These are phyloP conservation scores for Drosophila atripex DNA, from an alignment of 2,888 invertebrate genomes.

Conservation along the genomic window DNA sequence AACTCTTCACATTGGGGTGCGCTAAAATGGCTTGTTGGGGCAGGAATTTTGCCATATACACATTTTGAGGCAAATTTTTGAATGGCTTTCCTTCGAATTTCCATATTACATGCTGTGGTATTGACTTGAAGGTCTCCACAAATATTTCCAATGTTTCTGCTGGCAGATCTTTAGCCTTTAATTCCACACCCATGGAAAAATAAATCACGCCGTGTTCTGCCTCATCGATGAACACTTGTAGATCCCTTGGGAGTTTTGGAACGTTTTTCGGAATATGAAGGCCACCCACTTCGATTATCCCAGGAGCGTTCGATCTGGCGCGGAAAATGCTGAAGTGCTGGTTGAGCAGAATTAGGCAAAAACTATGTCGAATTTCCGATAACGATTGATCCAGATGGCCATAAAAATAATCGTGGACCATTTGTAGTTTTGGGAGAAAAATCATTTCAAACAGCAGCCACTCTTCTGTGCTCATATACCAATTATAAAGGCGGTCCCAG, in stretches of 20 bases:
- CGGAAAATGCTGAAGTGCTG: slow-evolving; percentile 77
- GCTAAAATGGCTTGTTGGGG: slow-evolving; percentile 84
- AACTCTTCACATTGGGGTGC: slow-evolving; percentile 84
- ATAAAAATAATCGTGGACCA: slow-evolving; percentile 61
- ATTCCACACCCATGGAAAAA: slow-evolving; percentile 83
- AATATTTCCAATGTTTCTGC: slow-evolving; percentile 54
- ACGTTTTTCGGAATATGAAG: slow-evolving; percentile 77
- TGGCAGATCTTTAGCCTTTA: slow-evolving; percentile 66
- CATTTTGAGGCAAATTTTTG: slow-evolving; percentile 59
- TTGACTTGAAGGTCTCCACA: slow-evolving; percentile 42
- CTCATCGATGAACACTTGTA: slow-evolving; percentile 82
- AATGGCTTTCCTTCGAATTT: slow-evolving; percentile 80
- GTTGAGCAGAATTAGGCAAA: slow-evolving; percentile 79
- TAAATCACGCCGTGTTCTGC: slow-evolving; percentile 83
- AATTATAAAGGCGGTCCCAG: slow-evolving; percentile 77
- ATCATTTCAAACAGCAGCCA: slow-evolving; percentile 60
- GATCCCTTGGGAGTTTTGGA: slow-evolving; percentile 68
- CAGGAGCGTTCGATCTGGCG: slow-evolving; percentile 78
- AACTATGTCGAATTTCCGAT: slow-evolving; percentile 59
- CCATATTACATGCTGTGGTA: slow-evolving; percentile 82
- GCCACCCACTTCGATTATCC: slow-evolving; percentile 81
- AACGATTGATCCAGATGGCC: slow-evolving; percentile 54
- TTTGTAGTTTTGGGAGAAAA: slow-evolving; percentile 61
- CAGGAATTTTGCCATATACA: slow-evolving; percentile 80
- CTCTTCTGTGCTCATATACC: slow-evolving; percentile 59